Percentiles rank a stretch among this genome's conserved stretches.
phyloP scores from a whole-genome alignment of 2,888 invertebrate species.

The Hesperia comma region DNA sequence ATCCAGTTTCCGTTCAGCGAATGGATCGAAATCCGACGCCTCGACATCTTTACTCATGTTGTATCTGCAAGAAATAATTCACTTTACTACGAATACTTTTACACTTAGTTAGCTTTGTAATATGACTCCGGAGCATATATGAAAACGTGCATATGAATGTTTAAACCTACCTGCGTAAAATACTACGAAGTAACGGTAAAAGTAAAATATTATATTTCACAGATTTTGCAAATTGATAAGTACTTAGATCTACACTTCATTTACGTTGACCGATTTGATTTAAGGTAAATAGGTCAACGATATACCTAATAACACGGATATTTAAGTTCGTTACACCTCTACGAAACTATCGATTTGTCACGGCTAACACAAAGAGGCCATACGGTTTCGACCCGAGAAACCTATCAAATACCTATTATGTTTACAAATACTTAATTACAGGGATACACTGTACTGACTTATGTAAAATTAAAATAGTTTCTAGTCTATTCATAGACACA shows the following conservation, averaged over 20 bases:
- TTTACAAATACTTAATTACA: constrained; percentile 25
- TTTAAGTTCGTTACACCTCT: constrained; percentile 3
- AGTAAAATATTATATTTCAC: too few species aligned
- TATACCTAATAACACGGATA: background rate
- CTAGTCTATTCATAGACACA: constrained; percentile 10
- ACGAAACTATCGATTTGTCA: constrained; percentile 18
- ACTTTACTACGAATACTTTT: background rate
- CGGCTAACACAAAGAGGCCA: constrained; percentile 22
- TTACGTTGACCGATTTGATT: too few species aligned
- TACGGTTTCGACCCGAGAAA: constrained; percentile 28
- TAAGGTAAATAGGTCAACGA: background rate
- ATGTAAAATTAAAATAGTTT: background rate
- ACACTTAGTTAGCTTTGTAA: background rate
- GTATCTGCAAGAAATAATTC: constrained; percentile 75
- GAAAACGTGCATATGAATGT: too few species aligned
- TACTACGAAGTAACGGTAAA: too few species aligned
- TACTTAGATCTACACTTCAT: too few species aligned
- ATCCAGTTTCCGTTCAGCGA: constrained; percentile 87
- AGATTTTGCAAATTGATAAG: too few species aligned
- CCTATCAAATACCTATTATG: constrained; percentile 17
- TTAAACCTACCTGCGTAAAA: too few species aligned
- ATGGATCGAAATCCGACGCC: constrained; percentile 88
- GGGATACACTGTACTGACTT: constrained; percentile 5
- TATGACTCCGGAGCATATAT: background rate
- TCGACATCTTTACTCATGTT: constrained; percentile 87